Base-by-base conservation (phyloP, 2,888 invertebrate genomes). In the Schrankia costaestrigalis region DNA sequence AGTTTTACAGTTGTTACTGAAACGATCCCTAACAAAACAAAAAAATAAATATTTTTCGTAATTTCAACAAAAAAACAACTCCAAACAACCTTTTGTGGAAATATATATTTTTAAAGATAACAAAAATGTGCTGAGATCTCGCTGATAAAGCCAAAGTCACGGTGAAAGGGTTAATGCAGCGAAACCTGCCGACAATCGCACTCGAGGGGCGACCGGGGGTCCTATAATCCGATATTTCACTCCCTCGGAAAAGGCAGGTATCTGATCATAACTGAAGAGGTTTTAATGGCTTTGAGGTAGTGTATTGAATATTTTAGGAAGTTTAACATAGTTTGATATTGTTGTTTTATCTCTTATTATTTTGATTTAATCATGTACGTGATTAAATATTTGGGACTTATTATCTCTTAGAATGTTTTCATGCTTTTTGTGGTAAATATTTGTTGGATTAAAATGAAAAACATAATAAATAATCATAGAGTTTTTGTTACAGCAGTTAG, bases 101-200 rank as follows among this genome's bases (percentile, higher is more conserved):
- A n/a, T n/a, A n/a, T n/a, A n/a, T n/a, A n/a, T 40, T 50, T 44
- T 39, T 19, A 28, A 44, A 54, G 43, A 51, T 41, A 40, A 37
- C 30, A 42, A 29, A 57, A 49, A 49, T 42, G 28, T 32, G 41
- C 40, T 38, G 28, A 37, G 34, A 29, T 53, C 54, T 31, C 14
- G 26, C 31, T 30, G 44, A 56, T 55, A 55, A 50, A 52, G 45
- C 59, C 49, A 50, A 50, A 56, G 58, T 60, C 59, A 55, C 60
- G 60, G 56, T 63, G 68, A 73, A 74, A 74, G 69, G 74, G 73
- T 72, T 75, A 76, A 74, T 73, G 71, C 68, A 67, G 62, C 59
- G 58, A 66, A 69, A 67, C 67, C 65, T 52, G 56, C 60, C 68
- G 71, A 65, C 65, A 70, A 73, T 73, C 61, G 63, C 48, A 56